These are phyloP conservation scores for Caenorhabditis angaria DNA, from an alignment of 2,888 invertebrate species.

Conservation along the genomic window DNA sequence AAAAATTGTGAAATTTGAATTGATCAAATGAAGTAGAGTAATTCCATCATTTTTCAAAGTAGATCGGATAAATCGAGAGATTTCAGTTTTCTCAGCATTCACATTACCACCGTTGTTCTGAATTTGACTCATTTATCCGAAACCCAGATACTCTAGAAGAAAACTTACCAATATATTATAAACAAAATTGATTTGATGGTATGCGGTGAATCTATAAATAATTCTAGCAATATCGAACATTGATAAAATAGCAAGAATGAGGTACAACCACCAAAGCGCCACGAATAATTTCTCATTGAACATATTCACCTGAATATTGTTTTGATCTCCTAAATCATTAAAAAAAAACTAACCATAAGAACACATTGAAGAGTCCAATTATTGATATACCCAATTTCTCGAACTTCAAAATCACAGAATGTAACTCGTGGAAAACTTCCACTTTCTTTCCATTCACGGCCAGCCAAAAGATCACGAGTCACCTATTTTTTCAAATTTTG, in stretches of 20 bases:
- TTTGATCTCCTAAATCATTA: too few species aligned
- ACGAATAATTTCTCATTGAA: conserved; percentile 71
- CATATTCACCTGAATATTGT: conserved; percentile 66
- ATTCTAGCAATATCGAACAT: conserved; percentile 26
- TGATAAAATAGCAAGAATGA: conserved; percentile 17
- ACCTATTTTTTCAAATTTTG: conserved; percentile 14
- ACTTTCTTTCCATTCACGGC: conserved; percentile 69
- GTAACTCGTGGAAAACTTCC: conserved; percentile 70
- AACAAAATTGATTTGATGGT: conserved; percentile 31
- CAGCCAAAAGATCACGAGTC: conserved; percentile 62
- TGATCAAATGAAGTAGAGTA: conserved; percentile 62
- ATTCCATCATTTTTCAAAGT: conserved; percentile 67
- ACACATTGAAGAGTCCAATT: conserved; percentile 69
- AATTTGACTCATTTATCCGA: not conserved
- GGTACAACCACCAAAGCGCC: conserved; percentile 68
- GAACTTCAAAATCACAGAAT: conserved; percentile 66
- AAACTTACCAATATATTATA: conserved; percentile 11
- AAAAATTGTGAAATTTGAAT: conserved; percentile 62
- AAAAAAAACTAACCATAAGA: conserved; percentile 61
- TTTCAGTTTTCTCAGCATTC: conserved; percentile 7
- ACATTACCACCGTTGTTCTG: not conserved
- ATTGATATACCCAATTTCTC: conserved; percentile 60
- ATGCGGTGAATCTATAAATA: conserved; percentile 30
- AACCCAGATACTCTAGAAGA: not conserved
- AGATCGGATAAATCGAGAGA: conserved; percentile 50